Evolutionary conservation across 2,888 invertebrate species (phyloP).

Genomic region (Epinotia ramella): DNA sequence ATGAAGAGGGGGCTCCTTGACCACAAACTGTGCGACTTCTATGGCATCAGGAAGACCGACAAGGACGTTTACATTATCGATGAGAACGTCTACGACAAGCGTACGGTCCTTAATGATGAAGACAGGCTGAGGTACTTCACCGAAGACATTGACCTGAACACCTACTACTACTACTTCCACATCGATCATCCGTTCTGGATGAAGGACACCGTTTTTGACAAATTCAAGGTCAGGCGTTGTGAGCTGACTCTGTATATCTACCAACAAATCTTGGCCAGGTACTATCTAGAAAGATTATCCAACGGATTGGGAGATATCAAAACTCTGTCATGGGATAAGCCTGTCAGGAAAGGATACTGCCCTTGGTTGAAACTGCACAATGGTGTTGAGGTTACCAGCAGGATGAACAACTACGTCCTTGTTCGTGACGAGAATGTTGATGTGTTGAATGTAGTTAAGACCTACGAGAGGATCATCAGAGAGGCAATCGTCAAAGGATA

Average conservation of each 20-base stretch:
- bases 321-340: constrained; percentile 76
- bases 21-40: constrained; percentile 80
- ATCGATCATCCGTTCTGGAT: constrained; percentile 87
- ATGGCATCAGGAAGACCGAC: constrained; percentile 79
- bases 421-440: constrained; percentile 64
- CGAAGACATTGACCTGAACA: constrained; percentile 87
- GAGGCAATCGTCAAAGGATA: constrained; percentile 85
- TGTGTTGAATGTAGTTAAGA: constrained; percentile 63
- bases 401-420: constrained; percentile 76
- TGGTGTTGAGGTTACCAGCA: constrained; percentile 82
- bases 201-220: constrained; percentile 74
- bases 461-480: constrained; percentile 83
- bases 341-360: constrained; percentile 82
- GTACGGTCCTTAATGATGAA: constrained; percentile 82
- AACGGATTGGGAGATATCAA: constrained; percentile 77
- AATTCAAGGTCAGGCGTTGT: constrained; percentile 72
- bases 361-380: constrained; percentile 84
- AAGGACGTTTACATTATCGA: constrained; percentile 86
- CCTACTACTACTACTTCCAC: constrained; percentile 87
- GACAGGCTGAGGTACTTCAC: constrained; percentile 87
- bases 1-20: constrained; percentile 79
- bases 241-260: constrained; percentile 86
- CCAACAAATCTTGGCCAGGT: constrained; percentile 88
- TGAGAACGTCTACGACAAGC: constrained; percentile 87
- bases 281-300: constrained; percentile 82